Evolutionary conservation across 2,888 invertebrate genomes (phyloP), one percentile per base, ranked within the genome.

Genomic region (Apodemia zela): DNA sequence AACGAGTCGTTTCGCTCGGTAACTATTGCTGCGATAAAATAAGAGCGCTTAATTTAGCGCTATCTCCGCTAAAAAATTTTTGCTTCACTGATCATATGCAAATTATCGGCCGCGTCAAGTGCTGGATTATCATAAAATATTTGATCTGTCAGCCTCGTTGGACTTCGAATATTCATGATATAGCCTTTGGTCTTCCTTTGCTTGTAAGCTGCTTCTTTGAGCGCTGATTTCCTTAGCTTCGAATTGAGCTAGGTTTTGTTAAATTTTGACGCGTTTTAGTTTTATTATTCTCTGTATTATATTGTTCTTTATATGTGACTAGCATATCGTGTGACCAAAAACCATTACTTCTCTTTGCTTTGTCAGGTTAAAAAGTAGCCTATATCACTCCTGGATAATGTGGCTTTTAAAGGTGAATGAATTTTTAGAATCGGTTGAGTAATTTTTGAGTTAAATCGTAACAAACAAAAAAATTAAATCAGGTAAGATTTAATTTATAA

Each of bases 11-110:
- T 18, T 64, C 49, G 13, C 61, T 61, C 59, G 45, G 47, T 61
- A 58, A 47, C 61, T 64, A 61, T 54, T 59, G 60, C 59, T 38
- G 45, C 42, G 57, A 54, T 61, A 47, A 61, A 59, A 63, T 59
- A 64, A 59, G 33, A 68, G 67, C 69, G 69, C 72, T 74, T 74
- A 71, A 75, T 74, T 72, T 72, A 69, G 63, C 71, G 71, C 71
- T 74, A 75, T 74, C 74, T 73, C 71, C 69, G 68, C 68, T 69
- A 66, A 71, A 72, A 69, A 69, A 71, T 69, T 73, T 71, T 70
- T 72, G 72, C 73, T 69, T 68, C 70, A 71, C 70, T 72, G 69
- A 69, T 70, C 68, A 67, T 71, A 75, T 76, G 75, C 72, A 73
- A 74, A 76, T 75, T 67, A 64, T 64, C 67, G 68, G 69, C 62